Percentiles rank a stretch among this genome's conserved stretches.
phyloP scores from a whole-genome alignment of 2,888 invertebrate species.

The Augochlorella aurata region DNA sequence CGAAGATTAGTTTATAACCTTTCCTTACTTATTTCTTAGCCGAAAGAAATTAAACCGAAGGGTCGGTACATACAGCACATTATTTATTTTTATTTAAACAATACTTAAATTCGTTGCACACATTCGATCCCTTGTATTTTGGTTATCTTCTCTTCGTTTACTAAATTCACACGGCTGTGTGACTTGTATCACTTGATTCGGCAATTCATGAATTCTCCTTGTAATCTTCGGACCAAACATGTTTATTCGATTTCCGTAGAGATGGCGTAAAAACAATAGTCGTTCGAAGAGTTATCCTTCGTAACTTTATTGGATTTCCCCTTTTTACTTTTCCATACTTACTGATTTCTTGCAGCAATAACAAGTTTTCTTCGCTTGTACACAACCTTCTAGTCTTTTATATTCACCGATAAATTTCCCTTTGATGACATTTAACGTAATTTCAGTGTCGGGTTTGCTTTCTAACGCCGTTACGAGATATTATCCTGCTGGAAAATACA shows the following conservation, averaged over 20 bases:
- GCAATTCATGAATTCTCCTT: slow-evolving; percentile 1
- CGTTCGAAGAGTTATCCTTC: not conserved
- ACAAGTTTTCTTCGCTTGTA: not conserved
- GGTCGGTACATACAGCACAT: not conserved
- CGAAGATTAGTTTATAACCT: too few species aligned
- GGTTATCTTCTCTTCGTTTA: not conserved
- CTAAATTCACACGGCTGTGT: not conserved
- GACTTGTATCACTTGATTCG: slow-evolving; percentile 7
- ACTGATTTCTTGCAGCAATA: not conserved
- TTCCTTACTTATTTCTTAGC: not conserved
- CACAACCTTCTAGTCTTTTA: not conserved
- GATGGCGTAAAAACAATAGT: slow-evolving; percentile 6
- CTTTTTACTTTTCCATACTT: not conserved
- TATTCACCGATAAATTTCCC: slow-evolving; percentile 2
- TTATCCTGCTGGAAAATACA: not conserved
- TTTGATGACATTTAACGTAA: not conserved
- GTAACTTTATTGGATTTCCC: not conserved
- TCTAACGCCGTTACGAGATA: slow-evolving; percentile 16
- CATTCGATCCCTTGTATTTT: not conserved
- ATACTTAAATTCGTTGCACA: not conserved
- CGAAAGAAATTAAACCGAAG: not conserved
- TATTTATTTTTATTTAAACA: not conserved
- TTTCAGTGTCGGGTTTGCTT: not conserved
- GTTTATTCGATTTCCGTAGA: too few species aligned
- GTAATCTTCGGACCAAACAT: not conserved